Evolutionary conservation across 53 echinoderm and acorn worm genomes (phyloP).

Genomic region (Crossaster papposus): DNA sequence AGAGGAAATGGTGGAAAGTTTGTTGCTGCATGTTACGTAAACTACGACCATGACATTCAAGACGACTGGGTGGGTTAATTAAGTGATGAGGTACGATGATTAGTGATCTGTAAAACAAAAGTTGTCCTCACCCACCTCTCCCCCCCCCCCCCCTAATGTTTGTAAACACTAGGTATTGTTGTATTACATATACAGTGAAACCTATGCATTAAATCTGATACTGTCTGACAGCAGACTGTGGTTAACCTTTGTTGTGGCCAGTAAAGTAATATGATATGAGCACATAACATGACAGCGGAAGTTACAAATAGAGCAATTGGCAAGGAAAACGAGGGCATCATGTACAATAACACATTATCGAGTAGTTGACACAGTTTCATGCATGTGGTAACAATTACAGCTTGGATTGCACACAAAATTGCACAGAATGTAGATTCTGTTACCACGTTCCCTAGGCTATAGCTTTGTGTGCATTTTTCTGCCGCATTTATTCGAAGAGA

Average conservation of each 20-base stretch:
- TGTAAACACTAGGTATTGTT: neutral
- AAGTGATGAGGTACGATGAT: too few species aligned
- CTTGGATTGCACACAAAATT: neutral
- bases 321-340: neutral
- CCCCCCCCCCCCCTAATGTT: too few species aligned
- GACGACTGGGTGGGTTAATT: too few species aligned
- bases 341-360: neutral
- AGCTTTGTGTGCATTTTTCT: too few species aligned
- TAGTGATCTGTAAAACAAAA: too few species aligned
- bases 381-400: neutral
- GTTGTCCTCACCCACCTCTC: too few species aligned
- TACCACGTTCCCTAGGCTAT: too few species aligned
- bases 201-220: neutral
- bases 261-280: neutral
- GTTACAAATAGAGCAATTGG: neutral
- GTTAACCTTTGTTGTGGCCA: neutral
- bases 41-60: too few species aligned
- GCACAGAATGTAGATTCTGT: too few species aligned
- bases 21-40: too few species aligned
- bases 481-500: too few species aligned
- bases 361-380: neutral
- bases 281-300: neutral
- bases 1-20: too few species aligned
- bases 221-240: neutral
- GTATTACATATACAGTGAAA: neutral